phyloP scores from a whole-genome alignment of 1,140 invertebrate genomes.

The Oncopodura yosiiana region DNA sequence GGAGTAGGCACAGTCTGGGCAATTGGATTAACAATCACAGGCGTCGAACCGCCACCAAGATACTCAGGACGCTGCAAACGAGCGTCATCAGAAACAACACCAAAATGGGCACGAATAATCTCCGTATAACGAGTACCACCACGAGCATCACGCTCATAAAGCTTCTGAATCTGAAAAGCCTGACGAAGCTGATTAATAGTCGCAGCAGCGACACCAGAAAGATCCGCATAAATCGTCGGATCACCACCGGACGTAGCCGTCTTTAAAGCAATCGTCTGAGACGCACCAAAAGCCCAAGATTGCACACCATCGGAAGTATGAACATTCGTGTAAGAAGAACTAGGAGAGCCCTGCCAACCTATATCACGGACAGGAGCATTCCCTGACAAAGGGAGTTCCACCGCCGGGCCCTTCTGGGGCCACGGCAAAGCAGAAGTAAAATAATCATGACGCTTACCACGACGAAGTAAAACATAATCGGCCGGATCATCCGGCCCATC shows the following conservation, averaged over 20 bases:
- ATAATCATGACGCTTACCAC: neutral
- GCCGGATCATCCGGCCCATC: too few relatives aligned
- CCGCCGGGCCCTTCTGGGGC: neutral
- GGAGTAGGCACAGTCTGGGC: too few relatives aligned
- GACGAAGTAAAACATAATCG: too few relatives aligned
- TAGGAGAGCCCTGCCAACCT: too few relatives aligned
- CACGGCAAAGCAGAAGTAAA: neutral
- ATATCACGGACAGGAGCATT: neutral
- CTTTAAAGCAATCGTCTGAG: too few relatives aligned
- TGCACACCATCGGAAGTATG: too few relatives aligned
- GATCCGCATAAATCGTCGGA: too few relatives aligned
- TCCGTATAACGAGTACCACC: neutral
- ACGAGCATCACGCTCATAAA: neutral
- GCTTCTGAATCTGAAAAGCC: neutral
- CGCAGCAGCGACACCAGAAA: neutral
- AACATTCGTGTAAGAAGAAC: too few relatives aligned
- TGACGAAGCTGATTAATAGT: neutral
- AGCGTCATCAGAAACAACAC: neutral
- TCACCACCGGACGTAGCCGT: too few relatives aligned
- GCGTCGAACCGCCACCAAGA: neutral
- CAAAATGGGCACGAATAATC: neutral
- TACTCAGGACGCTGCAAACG: neutral
- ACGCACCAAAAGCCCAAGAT: too few relatives aligned
- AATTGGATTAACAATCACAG: neutral
- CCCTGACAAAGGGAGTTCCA: neutral